Base-by-base conservation (phyloP, 2,113 vertebrate genomes). In the Notechis scutatus region DNA sequence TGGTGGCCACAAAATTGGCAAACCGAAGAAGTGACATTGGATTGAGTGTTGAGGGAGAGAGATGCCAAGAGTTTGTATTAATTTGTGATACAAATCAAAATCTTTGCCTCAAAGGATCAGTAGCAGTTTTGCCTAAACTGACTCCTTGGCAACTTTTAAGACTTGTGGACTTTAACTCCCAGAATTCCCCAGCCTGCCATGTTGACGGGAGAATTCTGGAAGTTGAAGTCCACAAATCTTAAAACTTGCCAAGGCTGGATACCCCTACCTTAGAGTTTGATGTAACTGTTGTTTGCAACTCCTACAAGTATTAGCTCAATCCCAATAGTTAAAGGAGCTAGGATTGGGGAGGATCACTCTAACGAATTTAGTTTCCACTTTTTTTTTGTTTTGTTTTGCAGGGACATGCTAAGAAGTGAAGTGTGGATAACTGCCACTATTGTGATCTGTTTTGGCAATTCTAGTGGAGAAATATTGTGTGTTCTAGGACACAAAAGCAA, bases 21-120 rank as follows among this genome's bases (percentile, higher is more conserved):
- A 39, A 47, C 8, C 2, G 26, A 0, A 12, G 8, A 94, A 2
- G 1, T 56, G 0, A 39, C 57, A 10, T 18, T 9, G 14, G 21
- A 87, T 21, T 74, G 55, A 23, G 11, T 39, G 26, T 57, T 24
- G 24, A 10, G 29, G 15, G 4, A 12, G 3, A 4, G 23, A 81
- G 23, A 24, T 81, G 24, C 21, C 26, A 24, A 1, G 50, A 11
- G 23, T 88, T 88, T 55, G 4, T 52, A 88, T 81, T 42, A 29
- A 59, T 85, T 85, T 39, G 34, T 26, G 26, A 50, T 52, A 56
- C 12, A 5, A 26, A 47, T 59, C 39, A 34, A 47, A 50, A 59
- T 57, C 5, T 50, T 52, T 50, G 20, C 14, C 6, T 42, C 69
- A 74, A 81, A 81, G 69, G 2, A 81, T 20, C 39, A 15, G 6